Base-by-base conservation (phyloP, 2,113 vertebrate species). In the Boulengeromyrus knoepffleri region DNA sequence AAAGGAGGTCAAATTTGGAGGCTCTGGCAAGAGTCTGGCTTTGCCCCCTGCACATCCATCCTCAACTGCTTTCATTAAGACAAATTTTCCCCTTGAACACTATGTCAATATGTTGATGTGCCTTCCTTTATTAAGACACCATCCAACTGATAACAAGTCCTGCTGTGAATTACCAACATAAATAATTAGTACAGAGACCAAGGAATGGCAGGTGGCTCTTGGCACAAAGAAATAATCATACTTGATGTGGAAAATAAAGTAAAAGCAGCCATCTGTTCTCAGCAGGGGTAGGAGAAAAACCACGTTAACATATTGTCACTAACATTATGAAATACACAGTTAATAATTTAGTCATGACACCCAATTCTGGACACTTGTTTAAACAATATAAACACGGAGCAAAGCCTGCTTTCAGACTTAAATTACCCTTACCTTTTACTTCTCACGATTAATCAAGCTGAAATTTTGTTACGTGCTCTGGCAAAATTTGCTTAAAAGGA, bases 171-270 rank as follows among this genome's bases (percentile, higher is more conserved):
- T 98, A 98, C 96, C 98, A 99, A 99, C 98, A 99, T 98, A 99
- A 98, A 99, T 98, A 99, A 99, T 99, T 98, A 99, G 96, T 97
- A 96, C 96, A 96, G 98, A 98, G 98, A 98, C 97, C 96, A 91
- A 96, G 94, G 97, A 99, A 96, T 97, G 97, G 98, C 98, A 99
- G 98, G 98, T 98, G 97, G 98, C 97, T 98, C 97, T 98, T 99
- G 97, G 97, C 98, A 98, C 97, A 95, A 97, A 97, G 97, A 98
- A 98, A 98, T 98, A 97, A 98, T 98, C 97, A 97, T 97, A 98
- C 97, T 98, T 99, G 98, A 99, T 99, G 98, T 98, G 97, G 98
- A 99, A 99, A 98, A 98, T 98, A 98, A 99, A 99, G 98, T 99
- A 99, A 99, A 99, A 98, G 97, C 97, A 98, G 97, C 98, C 98